Percentiles rank a stretch among this genome's conserved stretches.
Evolutionary conservation across 2,888 invertebrate genomes (phyloP).

Genomic region (Seladonia tumulorum): DNA sequence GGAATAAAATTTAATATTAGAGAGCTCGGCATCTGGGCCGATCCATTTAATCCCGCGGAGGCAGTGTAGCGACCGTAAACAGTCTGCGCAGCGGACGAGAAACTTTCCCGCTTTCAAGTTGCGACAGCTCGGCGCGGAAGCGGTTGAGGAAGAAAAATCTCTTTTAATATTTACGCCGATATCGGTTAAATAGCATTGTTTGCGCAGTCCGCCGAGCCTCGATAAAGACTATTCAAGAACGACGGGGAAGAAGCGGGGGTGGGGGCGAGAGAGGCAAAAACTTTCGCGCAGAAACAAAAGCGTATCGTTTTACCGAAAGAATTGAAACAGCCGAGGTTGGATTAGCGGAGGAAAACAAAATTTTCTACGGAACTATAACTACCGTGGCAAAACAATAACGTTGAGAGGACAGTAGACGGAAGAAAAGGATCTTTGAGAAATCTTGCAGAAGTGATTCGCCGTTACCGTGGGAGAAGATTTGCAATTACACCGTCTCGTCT

Average conservation of each 20-base stretch:
- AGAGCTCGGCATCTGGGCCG: constrained; percentile 40
- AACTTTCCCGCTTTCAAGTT: constrained; percentile 8
- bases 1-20: constrained; percentile 56
- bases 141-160: constrained; percentile 34
- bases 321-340: not conserved
- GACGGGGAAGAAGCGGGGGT: not conserved
- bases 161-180: constrained; percentile 32
- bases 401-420: not conserved
- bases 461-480: not conserved
- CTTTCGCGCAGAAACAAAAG: not conserved
- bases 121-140: constrained; percentile 21
- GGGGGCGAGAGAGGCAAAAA: not conserved
- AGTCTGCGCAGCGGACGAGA: constrained; percentile 1
- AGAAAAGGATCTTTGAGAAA: not conserved
- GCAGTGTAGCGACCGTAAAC: constrained; percentile 32
- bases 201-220: not conserved
- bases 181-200: constrained; percentile 13
- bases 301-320: not conserved
- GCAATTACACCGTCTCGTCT: not conserved
- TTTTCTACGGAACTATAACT: not conserved
- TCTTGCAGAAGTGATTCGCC: not conserved
- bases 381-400: not conserved
- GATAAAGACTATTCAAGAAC: not conserved
- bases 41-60: constrained; percentile 48
- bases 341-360: not conserved